Evolutionary conservation across 64 coral and sea anemone genomes (phyloP).

Genomic region (Stichodactyla mertensii): DNA sequence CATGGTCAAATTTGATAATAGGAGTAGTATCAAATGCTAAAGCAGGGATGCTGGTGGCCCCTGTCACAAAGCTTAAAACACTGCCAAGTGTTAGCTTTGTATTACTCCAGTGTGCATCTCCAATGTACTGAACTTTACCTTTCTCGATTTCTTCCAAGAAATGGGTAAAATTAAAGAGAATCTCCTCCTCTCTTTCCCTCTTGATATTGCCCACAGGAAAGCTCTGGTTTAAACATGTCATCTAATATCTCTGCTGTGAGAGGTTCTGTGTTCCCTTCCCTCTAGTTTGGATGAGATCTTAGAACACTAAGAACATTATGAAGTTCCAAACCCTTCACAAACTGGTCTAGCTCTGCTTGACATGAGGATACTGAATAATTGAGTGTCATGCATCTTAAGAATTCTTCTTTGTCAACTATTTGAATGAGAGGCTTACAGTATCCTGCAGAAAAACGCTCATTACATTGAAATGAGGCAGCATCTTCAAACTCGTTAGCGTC

Average conservation of each 20-base stretch:
- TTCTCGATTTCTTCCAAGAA: no score
- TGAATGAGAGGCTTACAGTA: background rate
- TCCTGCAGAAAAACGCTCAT: background rate
- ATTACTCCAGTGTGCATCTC: no score
- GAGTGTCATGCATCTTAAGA: background rate
- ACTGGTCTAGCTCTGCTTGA: background rate
- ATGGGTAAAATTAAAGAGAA: no score
- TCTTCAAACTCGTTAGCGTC: background rate
- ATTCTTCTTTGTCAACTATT: background rate
- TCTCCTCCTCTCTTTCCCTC: no score
- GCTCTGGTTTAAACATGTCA: no score
- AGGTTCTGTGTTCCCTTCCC: no score
- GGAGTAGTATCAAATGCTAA: background rate
- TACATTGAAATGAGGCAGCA: background rate
- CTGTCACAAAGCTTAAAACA: background rate
- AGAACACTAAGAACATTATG: background rate
- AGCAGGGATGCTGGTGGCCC: background rate
- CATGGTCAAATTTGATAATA: no score
- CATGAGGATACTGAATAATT: background rate
- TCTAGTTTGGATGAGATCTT: background rate
- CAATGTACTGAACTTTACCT: no score
- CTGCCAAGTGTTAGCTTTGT: background rate
- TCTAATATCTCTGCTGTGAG: no score
- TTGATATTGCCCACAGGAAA: no score
- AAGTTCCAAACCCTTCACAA: background rate